phyloP scores from a whole-genome alignment of 2,888 invertebrate genomes.

The Escarpia spicata region DNA sequence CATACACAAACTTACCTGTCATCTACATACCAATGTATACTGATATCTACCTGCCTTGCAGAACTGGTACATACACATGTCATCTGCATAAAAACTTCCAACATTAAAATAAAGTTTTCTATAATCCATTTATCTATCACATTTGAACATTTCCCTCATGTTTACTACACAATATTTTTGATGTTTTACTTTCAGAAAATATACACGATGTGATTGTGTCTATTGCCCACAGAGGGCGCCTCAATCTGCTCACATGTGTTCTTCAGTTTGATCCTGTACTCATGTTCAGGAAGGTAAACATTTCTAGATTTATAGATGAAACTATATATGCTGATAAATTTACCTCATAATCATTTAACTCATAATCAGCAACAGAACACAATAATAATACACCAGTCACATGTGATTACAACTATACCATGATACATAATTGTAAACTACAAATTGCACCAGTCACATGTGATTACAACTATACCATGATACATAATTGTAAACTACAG shows the following conservation, averaged over 20 bases:
- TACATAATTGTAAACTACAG: too few species aligned
- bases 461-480: too few species aligned
- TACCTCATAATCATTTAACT: neutral
- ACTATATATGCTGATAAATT: neutral
- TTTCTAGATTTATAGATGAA: neutral
- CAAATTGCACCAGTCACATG: too few species aligned
- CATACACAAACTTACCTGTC: too few species aligned
- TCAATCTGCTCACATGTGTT: slow-evolving; percentile 86
- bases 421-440: too few species aligned
- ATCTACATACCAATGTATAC: too few species aligned
- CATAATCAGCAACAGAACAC: neutral
- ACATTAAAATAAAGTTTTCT: neutral
- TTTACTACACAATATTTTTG: neutral
- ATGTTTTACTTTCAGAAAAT: slow-evolving; percentile 67
- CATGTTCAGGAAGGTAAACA: slow-evolving; percentile 83
- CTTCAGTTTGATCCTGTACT: slow-evolving; percentile 85
- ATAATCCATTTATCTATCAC: neutral
- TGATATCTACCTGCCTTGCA: too few species aligned
- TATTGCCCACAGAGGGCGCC: slow-evolving; percentile 94
- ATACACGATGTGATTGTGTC: slow-evolving; percentile 82
- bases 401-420: too few species aligned
- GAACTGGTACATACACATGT: neutral
- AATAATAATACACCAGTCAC: too few species aligned
- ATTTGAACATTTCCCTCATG: neutral
- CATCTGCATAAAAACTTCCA: neutral